Conservation (phyloP, 2,797 vertebrate genomes). For the Pristis pectinata region DNA sequence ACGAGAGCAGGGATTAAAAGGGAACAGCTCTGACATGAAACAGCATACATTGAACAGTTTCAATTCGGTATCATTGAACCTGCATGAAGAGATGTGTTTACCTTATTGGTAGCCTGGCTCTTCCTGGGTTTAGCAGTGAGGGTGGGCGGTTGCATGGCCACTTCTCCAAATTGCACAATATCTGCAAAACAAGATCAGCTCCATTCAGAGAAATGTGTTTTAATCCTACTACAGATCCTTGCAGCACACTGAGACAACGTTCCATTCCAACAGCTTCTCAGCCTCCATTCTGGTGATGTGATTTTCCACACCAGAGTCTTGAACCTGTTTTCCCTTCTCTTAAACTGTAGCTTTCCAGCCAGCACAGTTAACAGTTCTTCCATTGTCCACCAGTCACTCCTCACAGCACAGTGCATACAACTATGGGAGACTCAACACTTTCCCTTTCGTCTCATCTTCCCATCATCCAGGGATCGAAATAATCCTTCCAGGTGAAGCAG, state of each 20-base stretch:
- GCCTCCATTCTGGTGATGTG: no score
- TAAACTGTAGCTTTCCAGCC: no score
- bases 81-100: slow-evolving; percentile 44
- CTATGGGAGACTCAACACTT: no score
- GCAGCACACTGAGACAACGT: not conserved
- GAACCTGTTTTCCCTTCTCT: no score
- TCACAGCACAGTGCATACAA: no score
- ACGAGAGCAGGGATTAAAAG: not conserved
- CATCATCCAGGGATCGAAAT: no score
- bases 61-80: not conserved
- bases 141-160: slow-evolving; percentile 73
- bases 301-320: no score
- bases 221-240: not conserved
- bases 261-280: no score
- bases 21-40: not conserved
- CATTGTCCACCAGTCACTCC: no score
- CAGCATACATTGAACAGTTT: not conserved
- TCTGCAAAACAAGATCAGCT: slow-evolving; percentile 54
- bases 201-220: not conserved
- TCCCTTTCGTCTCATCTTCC: no score
- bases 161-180: slow-evolving; percentile 75
- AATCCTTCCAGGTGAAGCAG: no score
- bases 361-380: no score
- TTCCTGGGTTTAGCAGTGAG: slow-evolving; percentile 72
- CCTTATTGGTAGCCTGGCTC: slow-evolving; percentile 53